A percentile compares a stretch with the other conserved stretches of the same genome.
Evolutionary conservation across 2,888 invertebrate species (phyloP).

Genomic region (Dasysyrphus tricinctus): DNA sequence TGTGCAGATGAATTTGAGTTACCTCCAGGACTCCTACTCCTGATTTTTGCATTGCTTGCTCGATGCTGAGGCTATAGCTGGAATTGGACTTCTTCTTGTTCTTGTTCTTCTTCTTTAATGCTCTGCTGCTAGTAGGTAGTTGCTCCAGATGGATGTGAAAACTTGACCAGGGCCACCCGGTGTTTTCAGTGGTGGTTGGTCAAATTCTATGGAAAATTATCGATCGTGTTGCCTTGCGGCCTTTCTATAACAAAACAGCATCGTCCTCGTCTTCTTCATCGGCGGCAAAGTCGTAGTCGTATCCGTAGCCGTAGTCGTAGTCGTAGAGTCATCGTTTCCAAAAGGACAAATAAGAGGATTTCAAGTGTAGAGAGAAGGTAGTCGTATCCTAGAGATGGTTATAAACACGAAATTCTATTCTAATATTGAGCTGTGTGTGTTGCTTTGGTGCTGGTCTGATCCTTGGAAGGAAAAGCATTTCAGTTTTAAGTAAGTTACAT

Average conservation of each 20-base stretch:
- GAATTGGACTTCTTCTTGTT: constrained; percentile 67
- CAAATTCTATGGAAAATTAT: constrained; percentile 83
- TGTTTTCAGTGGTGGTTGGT: constrained; percentile 78
- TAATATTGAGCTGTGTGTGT: constrained; percentile 61
- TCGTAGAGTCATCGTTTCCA: constrained; percentile 35
- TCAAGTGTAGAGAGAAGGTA: constrained; percentile 33
- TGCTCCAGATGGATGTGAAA: constrained; percentile 78
- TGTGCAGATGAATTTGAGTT: constrained; percentile 71
- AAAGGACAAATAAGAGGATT: constrained; percentile 73
- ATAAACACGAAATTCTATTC: constrained; percentile 70
- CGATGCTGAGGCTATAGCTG: constrained; percentile 1
- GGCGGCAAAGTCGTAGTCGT: constrained; percentile 8
- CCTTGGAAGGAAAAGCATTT: constrained; percentile 59
- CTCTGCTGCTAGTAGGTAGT: constrained; percentile 21
- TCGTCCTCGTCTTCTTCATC: constrained; percentile 44
- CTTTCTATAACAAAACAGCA: constrained; percentile 62
- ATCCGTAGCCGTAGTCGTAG: constrained; percentile 4
- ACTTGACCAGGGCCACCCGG: constrained; percentile 77
- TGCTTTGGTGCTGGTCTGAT: constrained; percentile 50
- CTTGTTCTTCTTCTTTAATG: constrained; percentile 78
- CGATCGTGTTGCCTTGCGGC: constrained; percentile 82
- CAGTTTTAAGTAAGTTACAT: constrained; percentile 57
- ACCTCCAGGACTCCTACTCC: constrained; percentile 48
- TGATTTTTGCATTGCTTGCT: constrained; percentile 49
- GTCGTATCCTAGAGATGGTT: constrained; percentile 63